Evolutionary conservation across 2,797 vertebrate species (phyloP).

Genomic region (Enteromius fasciolatus): DNA sequence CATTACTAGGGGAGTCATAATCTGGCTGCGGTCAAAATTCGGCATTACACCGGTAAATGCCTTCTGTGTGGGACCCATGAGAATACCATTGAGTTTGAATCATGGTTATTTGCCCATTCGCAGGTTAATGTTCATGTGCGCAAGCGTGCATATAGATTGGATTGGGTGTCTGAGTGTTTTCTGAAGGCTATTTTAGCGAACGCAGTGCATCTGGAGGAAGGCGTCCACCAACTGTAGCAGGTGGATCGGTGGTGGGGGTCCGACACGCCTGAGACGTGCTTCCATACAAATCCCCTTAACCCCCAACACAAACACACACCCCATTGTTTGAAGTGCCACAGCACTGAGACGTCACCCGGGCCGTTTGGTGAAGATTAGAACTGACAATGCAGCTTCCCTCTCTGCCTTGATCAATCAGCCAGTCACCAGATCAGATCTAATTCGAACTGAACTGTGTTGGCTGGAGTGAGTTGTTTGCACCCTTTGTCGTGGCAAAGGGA

Average conservation of each 20-base stretch:
- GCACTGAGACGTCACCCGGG: conserved; percentile 27
- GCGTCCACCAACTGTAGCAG: conserved; percentile 58
- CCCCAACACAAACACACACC: conserved; percentile 19
- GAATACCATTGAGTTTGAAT: conserved; percentile 11
- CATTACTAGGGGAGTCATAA: no score
- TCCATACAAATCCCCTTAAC: conserved; percentile 23
- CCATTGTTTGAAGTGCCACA: conserved; percentile 41
- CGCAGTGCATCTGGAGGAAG: conserved; percentile 53
- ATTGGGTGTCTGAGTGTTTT: conserved; percentile 22
- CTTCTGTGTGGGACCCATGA: conserved; percentile 10
- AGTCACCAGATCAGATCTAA: conserved; percentile 49
- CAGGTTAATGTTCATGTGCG: background rate
- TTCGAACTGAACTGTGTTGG: conserved; percentile 54
- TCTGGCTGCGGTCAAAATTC: no score
- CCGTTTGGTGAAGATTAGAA: conserved; percentile 53
- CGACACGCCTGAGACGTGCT: conserved; percentile 29
- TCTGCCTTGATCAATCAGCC: conserved; percentile 56
- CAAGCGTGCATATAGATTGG: conserved; percentile 13
- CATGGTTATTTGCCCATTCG: conserved; percentile 30
- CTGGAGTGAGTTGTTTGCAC: conserved; percentile 46
- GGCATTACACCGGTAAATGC: background rate
- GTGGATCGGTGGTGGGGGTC: conserved; percentile 56
- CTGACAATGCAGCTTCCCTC: conserved; percentile 51
- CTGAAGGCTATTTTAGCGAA: conserved; percentile 1
- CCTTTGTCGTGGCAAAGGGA: conserved; percentile 1